Conservation (phyloP, 1,140 invertebrate genomes). For the Ips typographus region DNA sequence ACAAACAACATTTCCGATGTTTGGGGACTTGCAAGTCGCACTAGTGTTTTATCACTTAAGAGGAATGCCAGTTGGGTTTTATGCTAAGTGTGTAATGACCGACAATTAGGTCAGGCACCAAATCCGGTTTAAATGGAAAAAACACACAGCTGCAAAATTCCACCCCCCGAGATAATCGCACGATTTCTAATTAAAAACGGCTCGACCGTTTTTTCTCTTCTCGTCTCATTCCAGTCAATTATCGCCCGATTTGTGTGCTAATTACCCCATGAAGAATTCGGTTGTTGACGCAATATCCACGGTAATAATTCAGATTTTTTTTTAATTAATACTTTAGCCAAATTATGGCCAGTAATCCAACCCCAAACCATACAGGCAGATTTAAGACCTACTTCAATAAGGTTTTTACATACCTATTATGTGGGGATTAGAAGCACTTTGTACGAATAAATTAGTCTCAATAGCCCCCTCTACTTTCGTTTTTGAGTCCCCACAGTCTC, state of each 20-base stretch:
- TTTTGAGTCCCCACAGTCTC: too few relatives aligned
- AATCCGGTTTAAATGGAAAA: slow-evolving; percentile 10
- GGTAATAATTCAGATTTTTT: slow-evolving; percentile 13
- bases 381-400: too few relatives aligned
- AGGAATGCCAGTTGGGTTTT: too few relatives aligned
- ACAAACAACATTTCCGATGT: slow-evolving; percentile 18
- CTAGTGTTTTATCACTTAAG: background rate
- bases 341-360: too few relatives aligned
- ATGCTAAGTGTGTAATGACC: background rate
- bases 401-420: too few relatives aligned
- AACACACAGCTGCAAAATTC: slow-evolving; percentile 7
- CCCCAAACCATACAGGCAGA: too few relatives aligned
- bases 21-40: slow-evolving; percentile 8
- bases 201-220: slow-evolving; percentile 9
- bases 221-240: slow-evolving; percentile 12
- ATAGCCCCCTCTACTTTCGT: too few relatives aligned
- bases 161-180: slow-evolving; percentile 5
- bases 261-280: slow-evolving; percentile 13
- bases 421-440: too few relatives aligned
- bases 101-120: background rate
- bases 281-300: slow-evolving; percentile 13
- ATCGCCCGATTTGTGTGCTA: slow-evolving; percentile 19
- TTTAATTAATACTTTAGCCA: background rate
- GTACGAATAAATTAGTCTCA: too few relatives aligned
- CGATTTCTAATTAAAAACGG: slow-evolving; percentile 17